phyloP scores from a whole-genome alignment of 2,797 vertebrate genomes.

The Spondyliosoma cantharus region DNA sequence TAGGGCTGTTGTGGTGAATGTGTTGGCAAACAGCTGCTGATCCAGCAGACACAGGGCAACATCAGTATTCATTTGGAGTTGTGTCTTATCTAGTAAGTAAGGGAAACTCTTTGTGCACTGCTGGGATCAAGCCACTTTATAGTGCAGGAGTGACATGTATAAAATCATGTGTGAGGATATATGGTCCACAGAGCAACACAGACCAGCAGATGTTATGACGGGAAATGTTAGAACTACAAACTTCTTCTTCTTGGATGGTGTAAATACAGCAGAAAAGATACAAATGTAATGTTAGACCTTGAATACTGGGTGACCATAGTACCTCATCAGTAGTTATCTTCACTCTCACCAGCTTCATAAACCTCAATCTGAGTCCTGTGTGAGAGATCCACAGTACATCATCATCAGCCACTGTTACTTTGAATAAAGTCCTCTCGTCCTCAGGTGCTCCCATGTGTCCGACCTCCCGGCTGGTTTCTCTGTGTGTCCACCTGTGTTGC shows the following conservation, averaged over 20 bases:
- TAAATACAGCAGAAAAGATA: background rate
- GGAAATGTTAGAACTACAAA: background rate
- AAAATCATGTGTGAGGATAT: background rate
- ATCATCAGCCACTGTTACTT: background rate
- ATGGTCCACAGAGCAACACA: background rate
- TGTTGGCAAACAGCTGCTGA: background rate
- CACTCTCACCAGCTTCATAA: no score
- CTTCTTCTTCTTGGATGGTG: background rate
- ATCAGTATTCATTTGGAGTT: no score
- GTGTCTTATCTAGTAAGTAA: no score
- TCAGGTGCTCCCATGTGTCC: constrained; percentile 85
- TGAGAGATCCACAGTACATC: background rate
- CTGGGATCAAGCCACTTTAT: background rate
- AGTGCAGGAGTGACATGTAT: background rate
- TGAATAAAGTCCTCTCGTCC: background rate
- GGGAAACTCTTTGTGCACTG: background rate
- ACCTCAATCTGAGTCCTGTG: background rate
- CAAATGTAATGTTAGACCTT: background rate
- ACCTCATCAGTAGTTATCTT: background rate
- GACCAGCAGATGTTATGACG: background rate
- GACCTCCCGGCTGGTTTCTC: constrained; percentile 87
- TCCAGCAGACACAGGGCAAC: background rate
- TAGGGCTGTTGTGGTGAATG: no score
- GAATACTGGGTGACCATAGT: background rate
- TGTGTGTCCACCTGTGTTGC: constrained; percentile 79